These are phyloP conservation scores for Bos javanicus DNA, from an alignment of 2,113 vertebrate genomes.

Conservation along the genomic window DNA sequence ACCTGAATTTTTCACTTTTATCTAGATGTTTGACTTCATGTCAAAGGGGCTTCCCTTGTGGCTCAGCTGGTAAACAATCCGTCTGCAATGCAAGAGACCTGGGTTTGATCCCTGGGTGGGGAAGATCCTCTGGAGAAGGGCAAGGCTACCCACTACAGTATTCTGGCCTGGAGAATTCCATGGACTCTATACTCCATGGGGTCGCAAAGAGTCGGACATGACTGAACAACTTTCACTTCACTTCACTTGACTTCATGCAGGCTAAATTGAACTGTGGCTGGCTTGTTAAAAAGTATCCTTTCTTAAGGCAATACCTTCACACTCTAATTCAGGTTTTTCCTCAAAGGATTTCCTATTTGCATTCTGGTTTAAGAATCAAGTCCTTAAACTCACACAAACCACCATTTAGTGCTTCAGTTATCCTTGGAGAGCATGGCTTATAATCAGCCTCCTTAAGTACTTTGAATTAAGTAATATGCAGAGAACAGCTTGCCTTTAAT, in stretches of 20 bases:
- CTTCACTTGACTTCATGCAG: neutral
- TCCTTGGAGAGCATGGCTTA: constrained; percentile 11
- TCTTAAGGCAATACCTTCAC: neutral
- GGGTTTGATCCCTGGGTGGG: too few species aligned
- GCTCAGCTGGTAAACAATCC: too few species aligned
- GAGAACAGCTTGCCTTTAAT: constrained; percentile 50
- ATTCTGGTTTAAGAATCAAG: constrained; percentile 38
- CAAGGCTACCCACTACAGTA: too few species aligned
- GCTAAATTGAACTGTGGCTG: neutral
- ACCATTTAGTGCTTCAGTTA: constrained; percentile 9
- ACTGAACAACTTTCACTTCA: too few species aligned
- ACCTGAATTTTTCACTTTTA: constrained; percentile 3
- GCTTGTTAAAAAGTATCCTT: neutral
- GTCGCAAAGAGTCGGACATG: too few species aligned
- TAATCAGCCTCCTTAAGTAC: constrained; percentile 51
- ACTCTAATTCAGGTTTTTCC: neutral
- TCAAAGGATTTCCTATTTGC: constrained; percentile 34
- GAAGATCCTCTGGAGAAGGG: too few species aligned
- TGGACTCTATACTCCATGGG: too few species aligned
- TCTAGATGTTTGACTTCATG: neutral
- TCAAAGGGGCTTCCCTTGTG: too few species aligned
- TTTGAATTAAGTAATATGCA: constrained; percentile 50
- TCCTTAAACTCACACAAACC: constrained; percentile 13
- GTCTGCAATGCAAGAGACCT: too few species aligned
- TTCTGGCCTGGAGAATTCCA: too few species aligned